phyloP scores from a whole-genome alignment of 30 jellyfish, hydroid and myxozoan species.

The Chrysaora quinquecirrha region DNA sequence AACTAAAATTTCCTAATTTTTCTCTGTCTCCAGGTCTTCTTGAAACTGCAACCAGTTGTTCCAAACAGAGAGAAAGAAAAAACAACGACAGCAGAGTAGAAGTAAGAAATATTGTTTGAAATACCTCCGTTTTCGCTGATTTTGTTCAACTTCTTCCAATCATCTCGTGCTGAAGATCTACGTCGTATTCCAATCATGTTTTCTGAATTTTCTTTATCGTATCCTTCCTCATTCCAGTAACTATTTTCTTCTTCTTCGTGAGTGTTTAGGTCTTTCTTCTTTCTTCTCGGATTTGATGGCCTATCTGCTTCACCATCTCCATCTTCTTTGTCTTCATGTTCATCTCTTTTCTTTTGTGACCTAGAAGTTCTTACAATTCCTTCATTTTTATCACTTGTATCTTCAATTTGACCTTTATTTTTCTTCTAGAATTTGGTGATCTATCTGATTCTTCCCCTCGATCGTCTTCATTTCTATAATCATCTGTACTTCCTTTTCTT shows the following conservation, averaged over 20 bases:
- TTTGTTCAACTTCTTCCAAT: background rate
- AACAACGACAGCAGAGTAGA: background rate
- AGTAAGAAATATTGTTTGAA: too few relatives aligned
- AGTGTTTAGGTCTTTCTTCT: background rate
- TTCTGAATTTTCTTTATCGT: background rate
- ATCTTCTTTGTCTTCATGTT: background rate
- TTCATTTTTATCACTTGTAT: background rate
- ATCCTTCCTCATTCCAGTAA: constrained; percentile 7
- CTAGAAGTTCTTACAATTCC: background rate
- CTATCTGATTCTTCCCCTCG: background rate
- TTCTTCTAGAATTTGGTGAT: background rate
- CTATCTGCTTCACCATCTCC: background rate
- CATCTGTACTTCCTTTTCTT: background rate
- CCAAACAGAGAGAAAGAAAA: background rate
- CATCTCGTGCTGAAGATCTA: background rate
- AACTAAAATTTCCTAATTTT: background rate
- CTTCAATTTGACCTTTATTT: background rate
- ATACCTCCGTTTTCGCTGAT: background rate
- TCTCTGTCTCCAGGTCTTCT: background rate
- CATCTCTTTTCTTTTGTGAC: background rate
- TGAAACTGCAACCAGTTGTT: background rate
- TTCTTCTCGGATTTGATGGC: background rate
- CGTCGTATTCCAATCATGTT: background rate
- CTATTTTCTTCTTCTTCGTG: constrained; percentile 9
- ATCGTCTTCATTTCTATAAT: background rate